Evolutionary conservation across 2,888 invertebrate species (phyloP), one percentile per base, ranked within the genome.

Genomic region (Tiliacea citrago): DNA sequence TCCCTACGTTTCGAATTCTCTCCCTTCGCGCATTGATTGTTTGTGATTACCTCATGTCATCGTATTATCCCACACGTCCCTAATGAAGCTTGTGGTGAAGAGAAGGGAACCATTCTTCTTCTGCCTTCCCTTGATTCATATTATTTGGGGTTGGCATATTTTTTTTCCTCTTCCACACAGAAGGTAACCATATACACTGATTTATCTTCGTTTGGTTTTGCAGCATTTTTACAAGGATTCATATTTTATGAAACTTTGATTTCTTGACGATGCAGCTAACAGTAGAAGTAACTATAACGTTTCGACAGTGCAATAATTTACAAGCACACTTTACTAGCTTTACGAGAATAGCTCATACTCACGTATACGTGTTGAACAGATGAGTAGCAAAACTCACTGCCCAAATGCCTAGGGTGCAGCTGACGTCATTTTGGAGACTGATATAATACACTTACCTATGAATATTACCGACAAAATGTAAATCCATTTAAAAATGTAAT

Each of bases 11-110:
- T 35, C 24, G 35, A 45, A 24, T 51, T 24, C 57, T 51, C 77
- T 73, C 71, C 79, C 51, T 35, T 42, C 47, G 6, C 12, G 49
- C 42, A 70, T 45, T 77, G 42, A 69, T 61, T 69, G 53, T 61
- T 69, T 51, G 42, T 45, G 47, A 70, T 78, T 78, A 55, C 42
- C 35, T 62, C 55, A n/a, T 70, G 49, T 55, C 49, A 69, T 69
- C 16, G 42, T 55, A 16, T 78, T 71, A 24, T 49, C 21, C 13
- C n/a, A 42, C 29, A 55, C 39, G 35, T 55, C 42, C 10, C 35
- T 62, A 62, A 70, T 78, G 39, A 69, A n/a, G 53, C 60, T 21
- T 61, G 53, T 61, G 47, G 8, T 29, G 12, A 6, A 29, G 18
- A 13, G 29, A 73, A 39, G 49, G 18, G 21, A 16, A 18, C 29